Evolutionary conservation across 2,797 vertebrate species (phyloP).

Genomic region (Squalus acanthias): DNA sequence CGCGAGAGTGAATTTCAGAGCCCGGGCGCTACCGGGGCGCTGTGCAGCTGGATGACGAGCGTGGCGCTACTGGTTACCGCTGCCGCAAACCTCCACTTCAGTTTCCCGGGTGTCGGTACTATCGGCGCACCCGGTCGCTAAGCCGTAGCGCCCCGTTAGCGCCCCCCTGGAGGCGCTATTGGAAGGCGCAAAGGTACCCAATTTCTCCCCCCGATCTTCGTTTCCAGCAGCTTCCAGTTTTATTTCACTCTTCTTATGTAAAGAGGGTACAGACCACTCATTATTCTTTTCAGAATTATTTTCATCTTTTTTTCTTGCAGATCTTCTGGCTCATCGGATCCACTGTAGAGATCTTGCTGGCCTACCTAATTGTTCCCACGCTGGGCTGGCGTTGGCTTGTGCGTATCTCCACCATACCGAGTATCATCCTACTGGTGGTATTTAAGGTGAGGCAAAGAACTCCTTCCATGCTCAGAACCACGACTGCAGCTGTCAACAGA

Average conservation of each 20-base stretch:
- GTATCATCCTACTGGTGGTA: slow-evolving; percentile 73
- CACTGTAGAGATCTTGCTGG: slow-evolving; percentile 79
- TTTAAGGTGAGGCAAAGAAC: slow-evolving; percentile 68
- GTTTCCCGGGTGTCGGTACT: no score
- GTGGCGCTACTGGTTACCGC: no score
- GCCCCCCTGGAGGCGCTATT: no score
- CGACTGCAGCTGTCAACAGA: background rate
- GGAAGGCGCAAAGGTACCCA: no score
- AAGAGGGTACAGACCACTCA: background rate
- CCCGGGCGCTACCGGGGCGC: no score
- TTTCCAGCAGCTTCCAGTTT: no score
- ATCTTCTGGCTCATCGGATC: slow-evolving; percentile 89
- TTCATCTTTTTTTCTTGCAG: slow-evolving; percentile 50
- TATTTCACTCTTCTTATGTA: background rate
- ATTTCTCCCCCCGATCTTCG: no score
- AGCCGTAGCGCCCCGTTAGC: no score
- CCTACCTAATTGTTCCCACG: slow-evolving; percentile 73
- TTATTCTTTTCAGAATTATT: background rate
- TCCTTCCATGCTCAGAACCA: background rate
- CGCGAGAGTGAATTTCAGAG: no score
- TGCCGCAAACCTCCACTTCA: no score
- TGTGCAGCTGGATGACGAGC: no score
- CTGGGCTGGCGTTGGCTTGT: slow-evolving; percentile 93
- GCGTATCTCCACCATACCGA: slow-evolving; percentile 75
- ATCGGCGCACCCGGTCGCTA: no score